phyloP scores from a whole-genome alignment of 2,797 vertebrate genomes.

The Chelon auratus region DNA sequence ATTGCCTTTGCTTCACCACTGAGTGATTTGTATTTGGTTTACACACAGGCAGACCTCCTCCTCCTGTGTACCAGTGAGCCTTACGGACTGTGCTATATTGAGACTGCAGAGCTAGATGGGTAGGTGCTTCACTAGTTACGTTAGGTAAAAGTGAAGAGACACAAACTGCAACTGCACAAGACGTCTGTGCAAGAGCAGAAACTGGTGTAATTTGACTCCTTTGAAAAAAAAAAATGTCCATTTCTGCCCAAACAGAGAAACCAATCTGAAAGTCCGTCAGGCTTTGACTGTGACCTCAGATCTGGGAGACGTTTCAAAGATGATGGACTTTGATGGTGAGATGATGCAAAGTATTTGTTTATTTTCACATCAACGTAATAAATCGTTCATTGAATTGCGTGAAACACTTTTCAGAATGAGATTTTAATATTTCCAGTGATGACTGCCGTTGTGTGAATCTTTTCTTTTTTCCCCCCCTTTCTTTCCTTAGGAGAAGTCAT shows the following conservation, averaged over 20 bases:
- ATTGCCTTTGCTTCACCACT: slow-evolving; percentile 28
- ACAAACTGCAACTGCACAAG: not conserved
- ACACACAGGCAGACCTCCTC: slow-evolving; percentile 89
- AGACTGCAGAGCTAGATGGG: slow-evolving; percentile 93
- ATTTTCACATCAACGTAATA: not conserved
- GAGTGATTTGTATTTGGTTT: slow-evolving; percentile 45
- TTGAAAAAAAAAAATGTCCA: not conserved
- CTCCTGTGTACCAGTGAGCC: slow-evolving; percentile 92
- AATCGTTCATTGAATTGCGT: not conserved
- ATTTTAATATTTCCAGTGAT: not conserved
- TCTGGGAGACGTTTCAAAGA: slow-evolving; percentile 84
- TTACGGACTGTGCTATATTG: slow-evolving; percentile 89
- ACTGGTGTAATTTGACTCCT: too few relatives aligned
- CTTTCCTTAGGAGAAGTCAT: slow-evolving; percentile 83
- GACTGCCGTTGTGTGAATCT: not conserved
- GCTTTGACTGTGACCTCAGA: slow-evolving; percentile 88
- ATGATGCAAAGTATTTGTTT: not conserved
- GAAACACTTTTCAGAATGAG: not conserved
- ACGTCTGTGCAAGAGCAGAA: not conserved
- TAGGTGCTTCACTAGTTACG: slow-evolving; percentile 62
- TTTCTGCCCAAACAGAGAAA: slow-evolving; percentile 81
- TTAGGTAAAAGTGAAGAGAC: slow-evolving; percentile 3
- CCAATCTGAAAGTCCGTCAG: slow-evolving; percentile 91
- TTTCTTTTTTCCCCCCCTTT: not conserved
- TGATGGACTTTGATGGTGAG: slow-evolving; percentile 90